Conservation (phyloP, 2,797 vertebrate genomes). For the Siniperca obscura region DNA sequence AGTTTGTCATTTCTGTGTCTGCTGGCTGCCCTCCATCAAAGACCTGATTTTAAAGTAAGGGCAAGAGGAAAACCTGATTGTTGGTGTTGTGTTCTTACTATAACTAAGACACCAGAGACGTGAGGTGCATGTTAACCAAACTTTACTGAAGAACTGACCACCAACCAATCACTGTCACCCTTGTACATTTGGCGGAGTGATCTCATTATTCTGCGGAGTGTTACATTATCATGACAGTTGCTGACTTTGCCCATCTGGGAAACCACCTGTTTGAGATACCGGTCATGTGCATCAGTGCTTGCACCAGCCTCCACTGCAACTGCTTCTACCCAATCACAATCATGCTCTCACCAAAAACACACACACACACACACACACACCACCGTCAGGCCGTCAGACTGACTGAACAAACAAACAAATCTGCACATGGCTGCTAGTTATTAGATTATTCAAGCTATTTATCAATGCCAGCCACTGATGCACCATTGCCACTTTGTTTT, state of each 20-base stretch:
- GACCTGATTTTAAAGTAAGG: conserved; percentile 34
- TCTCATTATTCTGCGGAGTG: too few species aligned
- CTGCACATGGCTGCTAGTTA: conserved; percentile 31
- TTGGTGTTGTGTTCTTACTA: neutral
- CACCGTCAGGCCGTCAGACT: neutral
- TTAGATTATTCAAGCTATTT: conserved; percentile 40
- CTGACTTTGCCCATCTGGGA: conserved; percentile 58
- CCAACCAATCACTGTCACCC: too few species aligned
- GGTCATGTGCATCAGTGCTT: conserved; percentile 34
- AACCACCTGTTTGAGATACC: conserved; percentile 57
- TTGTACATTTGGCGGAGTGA: too few species aligned
- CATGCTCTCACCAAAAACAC: conserved; percentile 8
- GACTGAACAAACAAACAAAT: conserved; percentile 33
- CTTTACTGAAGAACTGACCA: too few species aligned
- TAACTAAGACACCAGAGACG: too few species aligned
- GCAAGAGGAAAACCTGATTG: conserved; percentile 41
- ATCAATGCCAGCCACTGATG: conserved; percentile 22
- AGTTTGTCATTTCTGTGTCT: conserved; percentile 22
- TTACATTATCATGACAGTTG: neutral
- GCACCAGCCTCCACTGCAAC: conserved; percentile 32
- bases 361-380: conserved; percentile 12
- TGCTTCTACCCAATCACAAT: conserved; percentile 37
- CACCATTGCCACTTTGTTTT: conserved; percentile 11
- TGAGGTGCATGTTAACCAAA: too few species aligned
- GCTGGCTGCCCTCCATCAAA: conserved; percentile 42